Percentiles rank a stretch among this genome's conserved stretches.
phyloP scores from a whole-genome alignment of 1,140 invertebrate genomes.

The Ladona fulva region DNA sequence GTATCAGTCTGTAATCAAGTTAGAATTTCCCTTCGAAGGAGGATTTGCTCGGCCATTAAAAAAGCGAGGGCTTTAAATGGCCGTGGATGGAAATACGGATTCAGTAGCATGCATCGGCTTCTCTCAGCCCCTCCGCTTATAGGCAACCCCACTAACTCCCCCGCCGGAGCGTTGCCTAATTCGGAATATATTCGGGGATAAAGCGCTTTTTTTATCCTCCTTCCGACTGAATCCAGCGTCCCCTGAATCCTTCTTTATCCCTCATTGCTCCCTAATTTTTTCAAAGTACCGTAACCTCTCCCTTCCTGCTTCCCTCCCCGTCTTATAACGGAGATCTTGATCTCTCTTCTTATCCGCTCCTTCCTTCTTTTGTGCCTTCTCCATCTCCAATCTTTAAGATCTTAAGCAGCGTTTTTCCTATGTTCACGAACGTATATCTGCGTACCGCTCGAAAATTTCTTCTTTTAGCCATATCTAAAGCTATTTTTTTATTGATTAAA shows the following conservation, averaged over 20 bases:
- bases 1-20: too few species aligned
- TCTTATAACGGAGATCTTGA: neutral
- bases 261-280: conserved; percentile 1
- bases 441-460: too few species aligned
- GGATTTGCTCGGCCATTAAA: too few species aligned
- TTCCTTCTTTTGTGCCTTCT: neutral
- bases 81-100: too few species aligned
- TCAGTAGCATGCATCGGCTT: too few species aligned
- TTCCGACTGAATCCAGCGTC: neutral
- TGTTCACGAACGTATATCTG: too few species aligned
- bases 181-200: neutral
- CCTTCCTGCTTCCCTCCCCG: neutral
- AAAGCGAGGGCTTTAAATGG: too few species aligned
- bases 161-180: neutral
- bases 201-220: neutral
- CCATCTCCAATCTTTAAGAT: too few species aligned
- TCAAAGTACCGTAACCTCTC: neutral
- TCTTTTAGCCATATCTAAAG: too few species aligned
- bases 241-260: neutral
- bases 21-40: too few species aligned
- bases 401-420: too few species aligned
- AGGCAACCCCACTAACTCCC: neutral
- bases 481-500: too few species aligned
- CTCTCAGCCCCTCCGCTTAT: neutral
- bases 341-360: neutral